These are phyloP conservation scores for Suncus etruscus DNA, from an alignment of 2,113 vertebrate species.

Conservation along the genomic window DNA sequence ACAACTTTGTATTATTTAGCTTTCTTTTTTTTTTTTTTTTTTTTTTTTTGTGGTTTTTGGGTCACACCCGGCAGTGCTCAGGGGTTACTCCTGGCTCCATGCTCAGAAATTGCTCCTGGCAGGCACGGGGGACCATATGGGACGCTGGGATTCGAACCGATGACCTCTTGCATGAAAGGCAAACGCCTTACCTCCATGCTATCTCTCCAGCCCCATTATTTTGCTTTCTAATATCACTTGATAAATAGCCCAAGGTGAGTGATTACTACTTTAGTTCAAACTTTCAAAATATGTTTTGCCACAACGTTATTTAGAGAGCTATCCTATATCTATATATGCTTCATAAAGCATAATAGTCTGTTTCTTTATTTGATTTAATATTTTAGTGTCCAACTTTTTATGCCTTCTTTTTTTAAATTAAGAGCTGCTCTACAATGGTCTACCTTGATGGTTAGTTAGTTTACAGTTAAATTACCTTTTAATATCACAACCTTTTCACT, in stretches of 20 bases:
- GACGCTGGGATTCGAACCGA: no score
- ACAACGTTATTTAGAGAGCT: constrained; percentile 20
- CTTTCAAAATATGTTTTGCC: constrained; percentile 16
- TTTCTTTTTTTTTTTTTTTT: no score
- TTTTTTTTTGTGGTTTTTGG: no score
- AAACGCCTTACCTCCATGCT: no score
- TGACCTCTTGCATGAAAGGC: no score
- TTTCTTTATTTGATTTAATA: constrained; percentile 45
- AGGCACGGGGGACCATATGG: no score
- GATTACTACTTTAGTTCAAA: neutral
- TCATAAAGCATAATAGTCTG: constrained; percentile 53
- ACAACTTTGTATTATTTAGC: neutral
- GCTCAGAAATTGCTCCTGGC: no score
- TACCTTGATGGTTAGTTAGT: constrained; percentile 9
- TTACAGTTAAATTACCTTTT: constrained; percentile 52
- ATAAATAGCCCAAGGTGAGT: neutral
- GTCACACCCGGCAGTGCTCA: no score
- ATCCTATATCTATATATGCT: constrained; percentile 6
- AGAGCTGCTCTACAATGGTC: constrained; percentile 36
- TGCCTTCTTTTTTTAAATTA: constrained; percentile 45
- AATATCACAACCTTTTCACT: constrained; percentile 47
- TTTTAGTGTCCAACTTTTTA: constrained; percentile 54
- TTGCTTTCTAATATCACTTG: neutral
- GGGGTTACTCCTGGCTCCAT: no score
- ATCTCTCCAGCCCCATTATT: no score